These are phyloP conservation scores for Aphelinus atriplicis DNA, from an alignment of 1,140 invertebrate species.

Conservation along the genomic window DNA sequence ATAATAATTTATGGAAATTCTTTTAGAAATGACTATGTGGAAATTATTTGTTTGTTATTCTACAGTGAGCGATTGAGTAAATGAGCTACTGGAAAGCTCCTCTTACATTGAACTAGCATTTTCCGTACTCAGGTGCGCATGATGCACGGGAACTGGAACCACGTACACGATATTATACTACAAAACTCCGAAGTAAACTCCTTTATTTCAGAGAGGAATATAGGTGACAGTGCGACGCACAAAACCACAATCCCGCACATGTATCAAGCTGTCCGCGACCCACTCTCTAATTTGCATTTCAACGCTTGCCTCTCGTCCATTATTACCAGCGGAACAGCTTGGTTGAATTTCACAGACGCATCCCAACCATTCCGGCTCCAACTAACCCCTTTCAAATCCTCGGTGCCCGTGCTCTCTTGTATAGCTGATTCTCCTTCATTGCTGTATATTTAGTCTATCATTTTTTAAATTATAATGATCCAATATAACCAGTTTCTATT, in stretches of 20 bases:
- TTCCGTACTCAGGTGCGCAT: neutral
- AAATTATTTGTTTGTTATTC: too few relatives aligned
- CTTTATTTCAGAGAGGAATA: slow-evolving; percentile 58
- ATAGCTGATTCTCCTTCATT: too few relatives aligned
- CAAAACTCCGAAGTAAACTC: slow-evolving; percentile 61
- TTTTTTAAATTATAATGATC: too few relatives aligned
- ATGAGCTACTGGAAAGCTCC: too few relatives aligned
- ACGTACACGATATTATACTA: slow-evolving; percentile 46
- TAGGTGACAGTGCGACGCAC: slow-evolving; percentile 59
- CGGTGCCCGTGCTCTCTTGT: neutral
- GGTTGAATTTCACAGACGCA: slow-evolving; percentile 57
- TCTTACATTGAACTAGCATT: neutral
- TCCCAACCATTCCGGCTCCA: slow-evolving; percentile 35
- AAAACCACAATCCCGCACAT: slow-evolving; percentile 65
- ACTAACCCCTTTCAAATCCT: slow-evolving; percentile 7
- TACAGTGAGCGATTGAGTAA: too few relatives aligned
- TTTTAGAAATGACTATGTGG: too few relatives aligned
- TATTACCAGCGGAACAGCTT: slow-evolving; percentile 57
- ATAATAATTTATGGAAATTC: too few relatives aligned
- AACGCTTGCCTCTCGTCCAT: slow-evolving; percentile 64
- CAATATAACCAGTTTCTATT: too few relatives aligned
- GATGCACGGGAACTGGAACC: slow-evolving; percentile 2
- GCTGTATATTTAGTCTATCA: too few relatives aligned
- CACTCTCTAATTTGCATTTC: slow-evolving; percentile 66
- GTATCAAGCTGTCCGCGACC: slow-evolving; percentile 64